These are phyloP conservation scores for Shargacucullia verbasci DNA, from an alignment of 2,888 invertebrate species.

Conservation along the genomic window DNA sequence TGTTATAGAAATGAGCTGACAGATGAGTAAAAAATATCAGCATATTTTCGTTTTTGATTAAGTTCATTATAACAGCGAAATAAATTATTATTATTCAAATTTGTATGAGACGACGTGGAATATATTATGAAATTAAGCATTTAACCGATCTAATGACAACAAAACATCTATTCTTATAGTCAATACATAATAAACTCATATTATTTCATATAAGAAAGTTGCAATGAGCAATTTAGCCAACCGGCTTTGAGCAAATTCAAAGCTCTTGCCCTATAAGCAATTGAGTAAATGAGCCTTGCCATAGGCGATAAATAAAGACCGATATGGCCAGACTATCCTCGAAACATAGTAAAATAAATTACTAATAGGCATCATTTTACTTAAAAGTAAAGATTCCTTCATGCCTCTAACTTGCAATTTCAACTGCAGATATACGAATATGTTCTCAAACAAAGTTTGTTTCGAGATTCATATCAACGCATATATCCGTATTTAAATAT, in stretches of 20 bases:
- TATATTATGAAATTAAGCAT: conserved; percentile 17
- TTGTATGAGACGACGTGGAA: conserved; percentile 8
- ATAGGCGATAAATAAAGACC: not conserved
- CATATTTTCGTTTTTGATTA: not conserved
- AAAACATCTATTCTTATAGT: conserved; percentile 2
- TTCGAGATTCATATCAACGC: conserved; percentile 6
- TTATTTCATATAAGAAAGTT: not conserved
- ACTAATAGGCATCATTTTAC: conserved; percentile 7
- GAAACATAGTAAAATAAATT: too few species aligned
- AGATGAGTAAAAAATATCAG: not conserved
- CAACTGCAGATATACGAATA: conserved; percentile 19
- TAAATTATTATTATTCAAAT: conserved; percentile 11
- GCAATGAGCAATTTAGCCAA: not conserved
- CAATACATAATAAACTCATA: conserved; percentile 6
- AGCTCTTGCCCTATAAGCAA: conserved; percentile 2
- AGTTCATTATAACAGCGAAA: not conserved
- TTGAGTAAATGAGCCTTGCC: not conserved
- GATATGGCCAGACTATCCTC: not conserved
- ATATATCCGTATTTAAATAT: conserved; percentile 26
- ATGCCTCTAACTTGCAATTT: conserved; percentile 15
- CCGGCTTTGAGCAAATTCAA: not conserved
- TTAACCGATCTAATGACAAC: conserved; percentile 14
- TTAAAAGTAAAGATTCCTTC: not conserved
- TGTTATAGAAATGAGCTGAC: conserved; percentile 13
- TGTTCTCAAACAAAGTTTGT: conserved; percentile 19